phyloP scores from a whole-genome alignment of 2,113 vertebrate genomes.

The Apteryx owenii region DNA sequence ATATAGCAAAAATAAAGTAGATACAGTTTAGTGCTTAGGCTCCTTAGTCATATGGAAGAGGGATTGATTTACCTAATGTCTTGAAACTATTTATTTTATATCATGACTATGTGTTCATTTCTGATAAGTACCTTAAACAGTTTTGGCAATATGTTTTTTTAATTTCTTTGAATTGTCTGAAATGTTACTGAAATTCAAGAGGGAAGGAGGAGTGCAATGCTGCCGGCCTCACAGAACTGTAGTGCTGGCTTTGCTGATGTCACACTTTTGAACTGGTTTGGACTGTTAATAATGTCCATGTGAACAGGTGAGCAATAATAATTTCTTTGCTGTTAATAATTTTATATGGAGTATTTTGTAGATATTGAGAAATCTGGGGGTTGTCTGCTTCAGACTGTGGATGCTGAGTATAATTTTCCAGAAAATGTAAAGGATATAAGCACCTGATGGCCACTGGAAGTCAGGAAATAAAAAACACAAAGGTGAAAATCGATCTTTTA shows the following conservation, averaged over 20 bases:
- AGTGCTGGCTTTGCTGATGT: background rate
- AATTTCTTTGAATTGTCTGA: background rate
- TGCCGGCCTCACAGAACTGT: accelerated
- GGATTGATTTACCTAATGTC: background rate
- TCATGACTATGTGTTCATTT: background rate
- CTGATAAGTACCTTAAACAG: background rate
- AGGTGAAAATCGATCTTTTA: background rate
- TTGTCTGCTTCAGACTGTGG: background rate
- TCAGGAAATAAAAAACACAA: background rate
- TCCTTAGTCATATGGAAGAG: background rate
- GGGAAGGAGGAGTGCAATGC: background rate
- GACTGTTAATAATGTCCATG: background rate
- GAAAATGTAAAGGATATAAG: background rate
- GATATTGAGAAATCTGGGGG: background rate
- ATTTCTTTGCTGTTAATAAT: background rate
- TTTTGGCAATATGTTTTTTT: background rate
- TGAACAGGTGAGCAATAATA: background rate
- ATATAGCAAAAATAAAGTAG: background rate
- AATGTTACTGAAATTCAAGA: background rate
- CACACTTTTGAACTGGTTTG: background rate
- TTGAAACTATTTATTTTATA: background rate
- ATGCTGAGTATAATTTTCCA: background rate
- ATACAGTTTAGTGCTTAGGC: background rate
- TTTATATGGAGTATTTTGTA: background rate
- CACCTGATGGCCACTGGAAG: background rate